These are phyloP conservation scores for Oenanthe oenanthe DNA, from an alignment of 2,113 vertebrate species.

Conservation along the genomic window DNA sequence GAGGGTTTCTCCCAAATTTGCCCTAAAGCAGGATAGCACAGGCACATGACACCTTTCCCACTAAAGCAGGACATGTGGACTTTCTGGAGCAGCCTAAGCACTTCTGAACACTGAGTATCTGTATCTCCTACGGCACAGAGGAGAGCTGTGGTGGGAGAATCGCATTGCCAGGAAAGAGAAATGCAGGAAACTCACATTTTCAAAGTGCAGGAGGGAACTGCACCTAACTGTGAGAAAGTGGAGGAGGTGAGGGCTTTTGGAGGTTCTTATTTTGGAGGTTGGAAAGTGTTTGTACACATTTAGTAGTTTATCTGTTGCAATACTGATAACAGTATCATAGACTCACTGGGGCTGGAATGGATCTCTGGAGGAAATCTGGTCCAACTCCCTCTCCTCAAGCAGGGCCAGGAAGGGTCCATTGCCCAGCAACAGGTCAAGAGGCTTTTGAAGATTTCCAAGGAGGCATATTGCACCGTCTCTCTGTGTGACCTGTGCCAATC, in stretches of 20 bases:
- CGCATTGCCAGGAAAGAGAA: neutral
- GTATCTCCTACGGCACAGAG: neutral
- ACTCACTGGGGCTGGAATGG: neutral
- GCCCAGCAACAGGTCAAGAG: neutral
- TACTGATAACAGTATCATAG: neutral
- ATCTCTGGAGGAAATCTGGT: neutral
- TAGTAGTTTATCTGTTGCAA: neutral
- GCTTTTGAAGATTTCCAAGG: neutral
- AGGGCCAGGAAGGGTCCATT: neutral
- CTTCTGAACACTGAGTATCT: neutral
- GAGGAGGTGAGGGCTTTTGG: neutral
- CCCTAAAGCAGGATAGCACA: no score
- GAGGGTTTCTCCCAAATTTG: no score
- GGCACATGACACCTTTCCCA: rapidly evolving
- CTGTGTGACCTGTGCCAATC: neutral
- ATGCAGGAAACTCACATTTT: neutral
- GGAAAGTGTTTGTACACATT: neutral
- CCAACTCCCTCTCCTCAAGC: neutral
- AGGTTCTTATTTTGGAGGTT: neutral
- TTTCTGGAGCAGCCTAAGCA: neutral
- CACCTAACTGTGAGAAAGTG: neutral
- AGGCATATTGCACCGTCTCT: neutral
- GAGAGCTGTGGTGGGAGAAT: neutral
- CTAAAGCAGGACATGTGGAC: no score
- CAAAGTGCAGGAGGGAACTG: neutral